Evolutionary conservation across 2,113 vertebrate species (phyloP).

Genomic region (Bolborhynchus lineola): DNA sequence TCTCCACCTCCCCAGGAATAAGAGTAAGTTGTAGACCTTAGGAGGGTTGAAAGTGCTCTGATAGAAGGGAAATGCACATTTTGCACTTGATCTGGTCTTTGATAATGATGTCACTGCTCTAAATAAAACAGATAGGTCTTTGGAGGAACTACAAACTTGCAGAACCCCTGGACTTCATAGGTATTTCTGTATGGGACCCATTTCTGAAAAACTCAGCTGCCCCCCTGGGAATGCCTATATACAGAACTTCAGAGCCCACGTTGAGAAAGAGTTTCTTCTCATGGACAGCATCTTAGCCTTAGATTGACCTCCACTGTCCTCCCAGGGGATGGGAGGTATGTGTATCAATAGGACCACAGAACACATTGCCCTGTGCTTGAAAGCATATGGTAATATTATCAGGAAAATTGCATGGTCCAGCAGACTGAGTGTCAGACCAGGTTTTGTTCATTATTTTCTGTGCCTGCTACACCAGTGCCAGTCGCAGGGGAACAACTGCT

Average conservation of each 20-base stretch:
- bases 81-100: neutral
- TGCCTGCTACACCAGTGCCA: neutral
- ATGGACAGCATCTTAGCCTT: neutral
- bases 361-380: neutral
- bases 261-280: neutral
- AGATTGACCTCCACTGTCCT: neutral
- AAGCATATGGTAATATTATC: neutral
- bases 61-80: neutral
- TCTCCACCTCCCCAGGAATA: neutral
- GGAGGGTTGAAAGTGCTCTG: neutral
- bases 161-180: neutral
- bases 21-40: neutral
- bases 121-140: neutral
- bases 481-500: accelerated
- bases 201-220: neutral
- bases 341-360: neutral
- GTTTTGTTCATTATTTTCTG: neutral
- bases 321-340: neutral
- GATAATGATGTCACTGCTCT: neutral
- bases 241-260: neutral
- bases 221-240: neutral
- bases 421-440: neutral
- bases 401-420: neutral
- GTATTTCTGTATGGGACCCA: neutral
- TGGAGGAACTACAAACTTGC: neutral